Evolutionary conservation across 92 coral and sea anemone species (phyloP).

Genomic region (Porites evermanni): DNA sequence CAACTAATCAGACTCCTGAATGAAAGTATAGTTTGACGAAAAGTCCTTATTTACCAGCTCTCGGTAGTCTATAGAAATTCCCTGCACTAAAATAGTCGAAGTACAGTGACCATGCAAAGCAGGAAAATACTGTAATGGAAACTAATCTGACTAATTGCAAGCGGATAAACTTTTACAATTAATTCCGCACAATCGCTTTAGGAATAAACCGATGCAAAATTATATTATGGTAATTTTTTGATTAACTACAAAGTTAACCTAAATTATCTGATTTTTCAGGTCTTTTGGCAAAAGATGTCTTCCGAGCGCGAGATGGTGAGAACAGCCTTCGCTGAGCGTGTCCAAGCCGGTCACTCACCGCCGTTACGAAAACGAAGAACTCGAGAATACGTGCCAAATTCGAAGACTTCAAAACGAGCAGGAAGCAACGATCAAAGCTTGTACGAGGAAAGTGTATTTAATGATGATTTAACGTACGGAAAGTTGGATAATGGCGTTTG

Average conservation of each 20-base stretch:
- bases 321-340: constrained; percentile 70
- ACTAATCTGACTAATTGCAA: background rate
- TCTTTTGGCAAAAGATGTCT: constrained; percentile 51
- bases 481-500: constrained; percentile 33
- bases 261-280: constrained; percentile 8
- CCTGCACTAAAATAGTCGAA: background rate
- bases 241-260: background rate
- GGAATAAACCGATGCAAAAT: background rate
- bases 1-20: background rate
- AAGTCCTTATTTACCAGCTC: background rate
- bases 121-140: background rate
- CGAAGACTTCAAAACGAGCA: constrained; percentile 48
- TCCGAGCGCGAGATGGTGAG: constrained; percentile 53
- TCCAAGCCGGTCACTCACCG: constrained; percentile 78
- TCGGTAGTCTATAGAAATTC: background rate
- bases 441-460: constrained; percentile 11
- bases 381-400: constrained; percentile 80
- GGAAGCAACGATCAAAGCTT: constrained; percentile 26
- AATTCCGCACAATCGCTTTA: constrained; percentile 3
- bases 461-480: constrained; percentile 22
- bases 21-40: no score
- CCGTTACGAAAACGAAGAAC: constrained; percentile 80
- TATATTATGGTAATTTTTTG: background rate
- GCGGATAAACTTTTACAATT: background rate
- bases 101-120: background rate